These are phyloP conservation scores for Sparus aurata DNA, from an alignment of 2,797 vertebrate species.

Conservation along the genomic window DNA sequence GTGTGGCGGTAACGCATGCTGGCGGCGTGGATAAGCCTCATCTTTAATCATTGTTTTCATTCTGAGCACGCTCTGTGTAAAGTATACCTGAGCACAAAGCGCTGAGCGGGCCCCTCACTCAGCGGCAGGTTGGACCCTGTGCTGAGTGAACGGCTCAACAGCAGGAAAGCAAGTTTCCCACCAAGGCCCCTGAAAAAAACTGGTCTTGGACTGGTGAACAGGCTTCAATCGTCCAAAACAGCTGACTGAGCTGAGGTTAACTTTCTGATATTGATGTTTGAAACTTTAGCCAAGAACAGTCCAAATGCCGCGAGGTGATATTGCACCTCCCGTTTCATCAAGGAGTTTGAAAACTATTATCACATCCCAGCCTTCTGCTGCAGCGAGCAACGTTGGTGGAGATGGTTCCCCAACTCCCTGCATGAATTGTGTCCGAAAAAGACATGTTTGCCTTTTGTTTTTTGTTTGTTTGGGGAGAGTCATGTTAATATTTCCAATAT, in stretches of 20 bases:
- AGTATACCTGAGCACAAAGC: conserved; percentile 56
- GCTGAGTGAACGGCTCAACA: conserved; percentile 32
- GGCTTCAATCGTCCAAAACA: background rate
- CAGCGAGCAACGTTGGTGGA: background rate
- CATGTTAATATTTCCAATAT: too few species aligned
- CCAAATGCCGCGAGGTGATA: background rate
- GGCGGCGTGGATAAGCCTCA: conserved; percentile 55
- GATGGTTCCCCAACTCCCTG: too few species aligned
- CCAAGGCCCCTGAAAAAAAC: background rate
- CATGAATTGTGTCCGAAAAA: too few species aligned
- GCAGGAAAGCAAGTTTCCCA: conserved; percentile 20
- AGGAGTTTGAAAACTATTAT: background rate
- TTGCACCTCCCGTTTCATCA: background rate
- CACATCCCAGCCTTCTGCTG: background rate
- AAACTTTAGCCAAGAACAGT: background rate
- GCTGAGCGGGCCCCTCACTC: conserved; percentile 42
- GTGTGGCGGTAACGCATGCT: conserved; percentile 32
- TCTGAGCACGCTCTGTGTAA: conserved; percentile 56
- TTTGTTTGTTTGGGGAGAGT: too few species aligned
- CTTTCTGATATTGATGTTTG: background rate
- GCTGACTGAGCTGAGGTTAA: background rate
- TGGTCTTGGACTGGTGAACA: background rate
- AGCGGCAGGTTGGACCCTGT: conserved; percentile 36
- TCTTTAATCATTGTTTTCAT: conserved; percentile 63
- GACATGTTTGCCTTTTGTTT: too few species aligned